phyloP scores from a whole-genome alignment of 1,140 invertebrate species.

The Yoshiicerus persimilis region DNA sequence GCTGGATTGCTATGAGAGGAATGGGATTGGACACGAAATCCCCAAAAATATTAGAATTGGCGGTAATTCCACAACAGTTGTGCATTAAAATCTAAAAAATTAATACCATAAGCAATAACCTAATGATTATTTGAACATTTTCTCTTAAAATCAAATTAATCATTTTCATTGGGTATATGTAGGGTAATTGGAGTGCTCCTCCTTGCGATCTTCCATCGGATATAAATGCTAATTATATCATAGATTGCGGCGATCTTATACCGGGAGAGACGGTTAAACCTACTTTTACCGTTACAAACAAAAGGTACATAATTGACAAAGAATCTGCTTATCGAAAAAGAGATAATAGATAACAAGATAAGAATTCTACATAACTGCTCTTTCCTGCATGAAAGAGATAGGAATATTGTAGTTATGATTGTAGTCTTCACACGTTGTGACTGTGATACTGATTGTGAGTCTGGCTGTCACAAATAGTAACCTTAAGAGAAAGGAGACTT shows the following conservation, averaged over 20 bases:
- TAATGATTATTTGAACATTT: background rate
- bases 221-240: background rate
- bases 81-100: too few relatives aligned
- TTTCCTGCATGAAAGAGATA: too few relatives aligned
- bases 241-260: conserved; percentile 38
- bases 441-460: too few relatives aligned
- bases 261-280: background rate
- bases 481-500: too few relatives aligned
- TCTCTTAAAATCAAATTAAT: background rate
- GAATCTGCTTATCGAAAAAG: too few relatives aligned
- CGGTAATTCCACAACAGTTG: background rate
- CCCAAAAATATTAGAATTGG: conserved; percentile 16
- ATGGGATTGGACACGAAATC: conserved; percentile 21
- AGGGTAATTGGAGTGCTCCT: conserved; percentile 40
- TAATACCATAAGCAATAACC: background rate
- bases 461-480: too few relatives aligned
- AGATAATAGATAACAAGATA: too few relatives aligned
- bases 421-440: too few relatives aligned
- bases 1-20: conserved; percentile 42
- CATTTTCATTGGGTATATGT: background rate
- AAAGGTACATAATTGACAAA: conserved; percentile 13
- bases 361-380: too few relatives aligned
- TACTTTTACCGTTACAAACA: conserved; percentile 29
- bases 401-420: too few relatives aligned
- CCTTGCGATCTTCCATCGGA: conserved; percentile 40